Conservation (phyloP, 2,797 vertebrate genomes). For the Pristis pectinata region DNA sequence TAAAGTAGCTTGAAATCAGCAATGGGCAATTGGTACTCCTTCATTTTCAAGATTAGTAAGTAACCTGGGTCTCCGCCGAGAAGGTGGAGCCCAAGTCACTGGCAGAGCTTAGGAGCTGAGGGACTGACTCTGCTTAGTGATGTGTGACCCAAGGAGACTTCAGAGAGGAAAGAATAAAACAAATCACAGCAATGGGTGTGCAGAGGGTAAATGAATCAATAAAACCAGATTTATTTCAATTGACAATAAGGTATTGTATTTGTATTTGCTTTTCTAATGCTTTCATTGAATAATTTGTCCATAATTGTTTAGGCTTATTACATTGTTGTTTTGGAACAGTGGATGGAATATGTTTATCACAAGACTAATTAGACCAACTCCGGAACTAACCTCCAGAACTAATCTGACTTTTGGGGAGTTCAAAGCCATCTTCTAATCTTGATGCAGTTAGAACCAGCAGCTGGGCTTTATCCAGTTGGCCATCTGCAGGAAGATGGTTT, state of each 20-base stretch:
- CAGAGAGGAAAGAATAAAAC: background rate
- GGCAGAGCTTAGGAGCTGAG: background rate
- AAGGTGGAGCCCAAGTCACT: background rate
- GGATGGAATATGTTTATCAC: background rate
- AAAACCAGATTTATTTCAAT: background rate
- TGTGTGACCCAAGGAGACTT: background rate
- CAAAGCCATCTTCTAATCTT: background rate
- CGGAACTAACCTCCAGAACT: slow-evolving; percentile 11
- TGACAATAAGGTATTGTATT: background rate
- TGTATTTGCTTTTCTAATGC: background rate
- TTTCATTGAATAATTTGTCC: background rate
- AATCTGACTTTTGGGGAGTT: background rate
- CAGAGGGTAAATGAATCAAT: background rate
- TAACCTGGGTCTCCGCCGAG: background rate
- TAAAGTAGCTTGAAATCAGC: background rate
- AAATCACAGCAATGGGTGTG: background rate
- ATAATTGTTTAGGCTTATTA: background rate
- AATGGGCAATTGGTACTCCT: background rate
- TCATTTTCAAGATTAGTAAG: background rate
- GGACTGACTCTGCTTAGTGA: background rate
- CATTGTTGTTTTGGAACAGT: background rate
- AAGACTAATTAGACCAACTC: background rate
- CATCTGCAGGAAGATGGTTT: background rate
- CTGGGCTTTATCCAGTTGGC: background rate
- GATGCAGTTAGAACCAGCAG: background rate